Conservation (phyloP, 2,113 vertebrate species). For the Vulpes vulpes region DNA sequence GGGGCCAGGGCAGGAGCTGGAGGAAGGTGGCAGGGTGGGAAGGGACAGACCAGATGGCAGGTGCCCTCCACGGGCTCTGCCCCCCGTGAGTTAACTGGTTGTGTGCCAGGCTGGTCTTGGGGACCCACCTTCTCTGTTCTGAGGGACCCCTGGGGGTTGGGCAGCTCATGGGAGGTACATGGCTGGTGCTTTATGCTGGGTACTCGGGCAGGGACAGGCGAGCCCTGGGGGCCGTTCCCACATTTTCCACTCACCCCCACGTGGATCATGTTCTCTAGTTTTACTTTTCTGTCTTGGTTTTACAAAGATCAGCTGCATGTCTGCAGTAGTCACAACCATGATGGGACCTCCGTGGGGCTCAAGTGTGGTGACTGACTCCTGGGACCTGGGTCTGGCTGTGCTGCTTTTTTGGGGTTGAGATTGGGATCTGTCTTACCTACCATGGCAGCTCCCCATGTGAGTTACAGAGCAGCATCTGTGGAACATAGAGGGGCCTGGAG, state of each 20-base stretch:
- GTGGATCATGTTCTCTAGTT: not conserved
- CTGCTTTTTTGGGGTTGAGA: not conserved
- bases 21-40: fast-evolving
- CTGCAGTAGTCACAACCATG: slow-evolving; percentile 53
- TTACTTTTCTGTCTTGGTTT: not conserved
- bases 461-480: fast-evolving
- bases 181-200: not conserved
- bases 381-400: not conserved
- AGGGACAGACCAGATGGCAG: not conserved
- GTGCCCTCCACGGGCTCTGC: too few relatives aligned
- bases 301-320: fast-evolving
- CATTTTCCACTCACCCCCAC: fast-evolving
- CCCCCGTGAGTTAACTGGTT: fast-evolving
- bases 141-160: not conserved
- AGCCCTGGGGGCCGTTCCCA: not conserved
- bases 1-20: not conserved
- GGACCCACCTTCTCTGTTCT: not conserved
- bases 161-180: too few relatives aligned
- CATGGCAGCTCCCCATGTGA: not conserved
- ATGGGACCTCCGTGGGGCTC: slow-evolving; percentile 75
- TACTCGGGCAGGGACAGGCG: not conserved
- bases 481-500: not conserved
- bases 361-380: not conserved
- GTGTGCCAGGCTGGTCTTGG: not conserved
- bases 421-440: not conserved